Evolutionary conservation across 37 sponge, comb jelly and placozoan species (phyloP).

Genomic region (Halichondria panicea): DNA sequence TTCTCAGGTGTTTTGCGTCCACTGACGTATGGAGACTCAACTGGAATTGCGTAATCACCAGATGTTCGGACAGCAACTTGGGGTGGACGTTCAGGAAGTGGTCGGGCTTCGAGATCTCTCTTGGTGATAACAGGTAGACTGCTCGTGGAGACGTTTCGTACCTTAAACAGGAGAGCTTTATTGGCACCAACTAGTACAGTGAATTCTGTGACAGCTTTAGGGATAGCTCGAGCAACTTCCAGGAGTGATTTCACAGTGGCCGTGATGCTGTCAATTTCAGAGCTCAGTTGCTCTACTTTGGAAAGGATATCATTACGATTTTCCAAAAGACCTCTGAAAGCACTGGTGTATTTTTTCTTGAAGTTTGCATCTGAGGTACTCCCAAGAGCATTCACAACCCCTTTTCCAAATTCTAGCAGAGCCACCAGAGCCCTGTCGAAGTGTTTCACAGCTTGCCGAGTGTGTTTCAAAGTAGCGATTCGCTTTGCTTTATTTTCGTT

Average conservation of each 20-base stretch:
- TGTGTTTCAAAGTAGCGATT: constrained; percentile 31
- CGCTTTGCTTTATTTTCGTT: constrained; percentile 49
- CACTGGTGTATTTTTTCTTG: constrained; percentile 50
- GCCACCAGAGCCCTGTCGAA: constrained; percentile 39
- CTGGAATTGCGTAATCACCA: constrained; percentile 24
- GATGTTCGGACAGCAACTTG: background rate
- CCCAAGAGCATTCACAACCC: constrained; percentile 49
- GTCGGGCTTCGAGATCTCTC: constrained; percentile 51
- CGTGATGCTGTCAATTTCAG: constrained; percentile 45
- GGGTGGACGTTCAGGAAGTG: constrained; percentile 60
- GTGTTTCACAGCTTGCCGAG: constrained; percentile 30
- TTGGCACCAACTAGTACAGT: constrained; percentile 55
- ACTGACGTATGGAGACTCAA: background rate
- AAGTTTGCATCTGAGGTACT: constrained; percentile 49
- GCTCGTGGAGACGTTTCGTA: background rate
- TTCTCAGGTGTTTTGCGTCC: background rate
- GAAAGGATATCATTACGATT: constrained; percentile 41
- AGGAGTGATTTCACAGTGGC: constrained; percentile 67
- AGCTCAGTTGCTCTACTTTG: constrained; percentile 34
- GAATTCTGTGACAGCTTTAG: constrained; percentile 50
- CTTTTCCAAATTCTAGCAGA: constrained; percentile 67
- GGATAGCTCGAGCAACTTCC: constrained; percentile 50
- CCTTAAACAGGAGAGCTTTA: constrained; percentile 53
- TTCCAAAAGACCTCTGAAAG: constrained; percentile 34
- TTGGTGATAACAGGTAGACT: constrained; percentile 65